These are phyloP conservation scores for Triplophysa yarkandensis DNA, from an alignment of 2,797 vertebrate species.

Conservation along the genomic window DNA sequence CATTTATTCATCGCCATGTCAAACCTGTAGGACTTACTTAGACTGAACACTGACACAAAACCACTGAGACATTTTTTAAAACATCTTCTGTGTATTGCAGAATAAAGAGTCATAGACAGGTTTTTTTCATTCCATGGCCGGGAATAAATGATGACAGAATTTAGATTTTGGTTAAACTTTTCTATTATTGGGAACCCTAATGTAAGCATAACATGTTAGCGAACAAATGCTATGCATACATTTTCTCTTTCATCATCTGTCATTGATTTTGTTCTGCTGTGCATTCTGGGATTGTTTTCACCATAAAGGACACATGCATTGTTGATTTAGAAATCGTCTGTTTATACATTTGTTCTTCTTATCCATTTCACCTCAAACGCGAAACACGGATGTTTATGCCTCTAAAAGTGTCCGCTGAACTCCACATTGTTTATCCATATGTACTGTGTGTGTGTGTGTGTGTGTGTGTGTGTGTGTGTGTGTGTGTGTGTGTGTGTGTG, in stretches of 20 bases:
- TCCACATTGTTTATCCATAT: slow-evolving; percentile 25
- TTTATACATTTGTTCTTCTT: slow-evolving; percentile 24
- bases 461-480: not conserved
- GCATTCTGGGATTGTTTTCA: not conserved
- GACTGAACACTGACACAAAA: too few species aligned
- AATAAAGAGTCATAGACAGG: too few species aligned
- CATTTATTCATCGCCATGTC: too few species aligned
- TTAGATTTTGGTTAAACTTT: too few species aligned
- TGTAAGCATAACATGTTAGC: not conserved
- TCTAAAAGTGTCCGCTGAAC: slow-evolving; percentile 1
- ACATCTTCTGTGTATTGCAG: too few species aligned
- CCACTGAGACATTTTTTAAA: too few species aligned
- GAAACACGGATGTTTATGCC: not conserved
- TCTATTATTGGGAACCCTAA: not conserved
- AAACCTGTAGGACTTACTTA: too few species aligned
- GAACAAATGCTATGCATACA: not conserved
- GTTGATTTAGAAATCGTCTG: not conserved
- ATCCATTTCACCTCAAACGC: slow-evolving; percentile 2
- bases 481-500: slow-evolving; percentile 21
- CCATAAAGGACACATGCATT: not conserved
- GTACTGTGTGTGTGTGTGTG: not conserved
- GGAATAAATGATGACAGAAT: too few species aligned
- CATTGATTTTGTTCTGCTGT: not conserved
- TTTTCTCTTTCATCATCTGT: not conserved
- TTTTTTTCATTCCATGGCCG: too few species aligned